Conservation (phyloP, 2,113 vertebrate species). For the Melanerpes formicivorus region DNA sequence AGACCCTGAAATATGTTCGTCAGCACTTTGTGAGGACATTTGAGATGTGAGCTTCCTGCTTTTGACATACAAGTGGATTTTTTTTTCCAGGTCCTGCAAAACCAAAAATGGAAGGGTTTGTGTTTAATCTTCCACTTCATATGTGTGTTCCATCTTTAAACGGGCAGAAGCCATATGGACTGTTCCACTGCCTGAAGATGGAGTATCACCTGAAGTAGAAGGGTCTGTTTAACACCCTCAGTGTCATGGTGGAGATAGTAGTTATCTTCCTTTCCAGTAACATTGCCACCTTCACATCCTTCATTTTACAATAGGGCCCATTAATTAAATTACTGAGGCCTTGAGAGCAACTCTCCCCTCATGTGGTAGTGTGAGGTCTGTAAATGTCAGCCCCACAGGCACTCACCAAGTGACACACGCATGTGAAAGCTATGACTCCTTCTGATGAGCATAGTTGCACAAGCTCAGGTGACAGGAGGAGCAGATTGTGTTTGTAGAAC, state of each 20-base stretch:
- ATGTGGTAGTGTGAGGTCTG: background rate
- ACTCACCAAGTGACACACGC: background rate
- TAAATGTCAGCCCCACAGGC: background rate
- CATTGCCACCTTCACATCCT: background rate
- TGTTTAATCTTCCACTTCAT: background rate
- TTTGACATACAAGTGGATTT: background rate
- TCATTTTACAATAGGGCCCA: background rate
- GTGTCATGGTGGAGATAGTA: background rate
- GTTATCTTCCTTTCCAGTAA: background rate
- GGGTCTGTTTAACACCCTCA: fast-evolving
- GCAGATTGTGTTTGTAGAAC: background rate
- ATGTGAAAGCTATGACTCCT: background rate
- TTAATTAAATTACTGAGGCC: background rate
- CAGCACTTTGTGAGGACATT: background rate
- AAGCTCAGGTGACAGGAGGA: background rate
- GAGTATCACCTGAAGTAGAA: background rate
- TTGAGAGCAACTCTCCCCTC: background rate
- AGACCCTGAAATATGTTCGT: background rate
- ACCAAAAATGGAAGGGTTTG: background rate
- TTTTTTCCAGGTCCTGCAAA: background rate
- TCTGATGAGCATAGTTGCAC: background rate
- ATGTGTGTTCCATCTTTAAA: background rate
- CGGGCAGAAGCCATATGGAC: background rate
- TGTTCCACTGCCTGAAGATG: background rate
- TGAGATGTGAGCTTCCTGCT: background rate